Base-by-base conservation (phyloP, 2,797 vertebrate species). In the Garrulus glandarius region DNA sequence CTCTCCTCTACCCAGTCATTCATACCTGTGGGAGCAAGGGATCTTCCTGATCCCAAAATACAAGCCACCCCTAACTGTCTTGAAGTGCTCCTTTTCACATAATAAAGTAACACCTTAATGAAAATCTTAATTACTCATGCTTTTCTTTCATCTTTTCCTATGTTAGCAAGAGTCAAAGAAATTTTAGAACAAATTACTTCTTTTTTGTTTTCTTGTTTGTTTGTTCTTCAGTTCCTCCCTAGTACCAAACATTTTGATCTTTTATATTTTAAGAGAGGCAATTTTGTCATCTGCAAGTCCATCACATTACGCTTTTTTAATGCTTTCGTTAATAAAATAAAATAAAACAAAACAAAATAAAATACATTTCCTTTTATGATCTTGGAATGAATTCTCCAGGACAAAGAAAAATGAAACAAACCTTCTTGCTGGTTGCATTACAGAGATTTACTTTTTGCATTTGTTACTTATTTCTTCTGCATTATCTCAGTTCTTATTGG, bases 281-380 rank as follows among this genome's bases (percentile, higher is more conserved):
- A 55, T 79, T 92, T 94, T 82, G 50, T 93, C 83, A 90, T 83
- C 83, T 91, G 47, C 83, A 95, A 94, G 24, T 57, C 91, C 65
- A 78, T 69, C 60, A 49, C 32, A 23, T 68, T 34, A 57, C 34
- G 30, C 8, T 52, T 59, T 44, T 49, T 36, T 5, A 27, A 69
- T 65, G 36, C 9, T 88, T 89, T 72, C 8, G 5, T 49, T 90
- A 86, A 84, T 47, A 50, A 84, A 83, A 39, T 39, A 13, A 39
- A 39, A 39, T 39, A 13, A 37, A 39, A 39, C 14, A 39, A 39
- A 39, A 37, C 13, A 37, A 37, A 37, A 39, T 39, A 39, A 39
- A 39, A 39, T 39, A 39, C 79, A 59, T 95, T 96, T 94, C 37
- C 78, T 92, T 92, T 76, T 50, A 43, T 26, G 44, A 32, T 70